Conservation (phyloP, 2,797 vertebrate species). For the Nasua narica region DNA sequence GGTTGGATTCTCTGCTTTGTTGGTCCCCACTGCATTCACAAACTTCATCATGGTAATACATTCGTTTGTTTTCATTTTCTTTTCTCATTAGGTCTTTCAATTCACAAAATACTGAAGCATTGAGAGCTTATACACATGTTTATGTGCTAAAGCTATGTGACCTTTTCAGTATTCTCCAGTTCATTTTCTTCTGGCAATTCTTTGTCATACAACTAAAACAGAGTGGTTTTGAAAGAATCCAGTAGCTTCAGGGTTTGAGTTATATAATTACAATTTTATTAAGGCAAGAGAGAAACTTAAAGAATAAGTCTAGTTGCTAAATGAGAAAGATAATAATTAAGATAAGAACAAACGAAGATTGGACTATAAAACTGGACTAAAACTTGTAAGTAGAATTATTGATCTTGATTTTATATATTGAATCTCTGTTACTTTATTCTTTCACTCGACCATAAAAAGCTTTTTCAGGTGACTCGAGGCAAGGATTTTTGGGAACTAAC, state of each 20-base stretch:
- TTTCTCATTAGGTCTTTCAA: neutral
- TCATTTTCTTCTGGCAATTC: neutral
- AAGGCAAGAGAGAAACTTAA: neutral
- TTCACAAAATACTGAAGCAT: neutral
- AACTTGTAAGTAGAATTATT: neutral
- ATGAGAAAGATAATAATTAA: neutral
- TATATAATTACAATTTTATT: neutral
- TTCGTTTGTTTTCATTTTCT: neutral
- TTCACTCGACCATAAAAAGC: neutral
- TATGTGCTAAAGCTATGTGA: neutral
- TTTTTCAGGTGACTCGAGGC: neutral
- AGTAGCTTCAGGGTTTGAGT: neutral
- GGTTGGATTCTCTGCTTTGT: neutral
- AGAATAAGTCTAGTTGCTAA: neutral
- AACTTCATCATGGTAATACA: neutral
- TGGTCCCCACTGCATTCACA: neutral
- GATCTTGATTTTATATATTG: neutral
- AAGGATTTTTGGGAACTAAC: constrained; percentile 12
- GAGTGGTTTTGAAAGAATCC: neutral
- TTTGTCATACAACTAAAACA: neutral
- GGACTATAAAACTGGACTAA: neutral
- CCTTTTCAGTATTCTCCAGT: neutral
- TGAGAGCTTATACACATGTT: neutral
- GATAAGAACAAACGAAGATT: neutral
- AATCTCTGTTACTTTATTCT: constrained; percentile 14